A percentile compares a stretch with the other conserved stretches of the same genome.
Evolutionary conservation across 2,888 invertebrate genomes (phyloP).

Genomic region (Psylliodes chrysocephalus): DNA sequence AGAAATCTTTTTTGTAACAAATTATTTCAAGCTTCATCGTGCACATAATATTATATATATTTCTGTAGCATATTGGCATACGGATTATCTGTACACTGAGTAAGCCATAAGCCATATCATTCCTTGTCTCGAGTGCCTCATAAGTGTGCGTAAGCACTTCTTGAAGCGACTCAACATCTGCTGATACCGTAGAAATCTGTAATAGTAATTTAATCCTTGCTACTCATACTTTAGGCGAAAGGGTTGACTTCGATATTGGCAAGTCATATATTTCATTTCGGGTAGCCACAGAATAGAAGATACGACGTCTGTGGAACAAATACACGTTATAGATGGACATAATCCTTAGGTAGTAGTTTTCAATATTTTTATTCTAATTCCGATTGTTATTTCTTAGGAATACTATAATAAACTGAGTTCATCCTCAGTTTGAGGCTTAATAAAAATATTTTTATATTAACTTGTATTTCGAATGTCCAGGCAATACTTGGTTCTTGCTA

Average conservation of each 20-base stretch:
- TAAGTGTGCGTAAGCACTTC: constrained; percentile 39
- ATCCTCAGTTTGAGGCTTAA: too few species aligned
- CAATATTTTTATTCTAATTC: too few species aligned
- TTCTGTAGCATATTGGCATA: not conserved
- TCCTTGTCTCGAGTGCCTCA: constrained; percentile 35
- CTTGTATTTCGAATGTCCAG: too few species aligned
- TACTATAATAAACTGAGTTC: too few species aligned
- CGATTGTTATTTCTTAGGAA: too few species aligned
- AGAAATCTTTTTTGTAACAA: too few species aligned
- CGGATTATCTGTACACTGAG: constrained; percentile 6
- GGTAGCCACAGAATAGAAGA: constrained; percentile 13
- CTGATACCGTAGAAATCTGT: constrained; percentile 37
- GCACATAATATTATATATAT: too few species aligned
- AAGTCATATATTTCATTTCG: constrained; percentile 26
- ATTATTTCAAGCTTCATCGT: too few species aligned
- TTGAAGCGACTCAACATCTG: constrained; percentile 36
- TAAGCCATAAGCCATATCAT: constrained; percentile 35
- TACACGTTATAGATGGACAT: too few species aligned
- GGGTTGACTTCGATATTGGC: constrained; percentile 29
- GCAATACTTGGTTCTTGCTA: too few species aligned
- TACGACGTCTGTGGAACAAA: not conserved
- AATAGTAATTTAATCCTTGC: constrained; percentile 38
- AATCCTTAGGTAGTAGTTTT: too few species aligned
- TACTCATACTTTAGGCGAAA: constrained; percentile 25
- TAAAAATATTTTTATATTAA: too few species aligned